phyloP scores from a whole-genome alignment of 2,113 vertebrate species.

The Abramis brama region DNA sequence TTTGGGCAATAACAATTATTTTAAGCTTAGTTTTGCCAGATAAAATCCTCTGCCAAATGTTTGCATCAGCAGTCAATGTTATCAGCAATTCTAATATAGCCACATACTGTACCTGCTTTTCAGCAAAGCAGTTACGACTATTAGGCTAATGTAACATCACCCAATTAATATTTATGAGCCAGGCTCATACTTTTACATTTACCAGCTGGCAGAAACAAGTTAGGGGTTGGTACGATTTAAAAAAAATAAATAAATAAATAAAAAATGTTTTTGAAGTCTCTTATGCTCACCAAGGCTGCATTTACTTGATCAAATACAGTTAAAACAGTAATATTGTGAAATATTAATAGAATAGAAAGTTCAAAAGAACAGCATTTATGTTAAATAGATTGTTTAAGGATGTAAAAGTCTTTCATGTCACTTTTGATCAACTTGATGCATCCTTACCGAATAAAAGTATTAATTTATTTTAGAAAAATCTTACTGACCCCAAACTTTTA shows the following conservation, averaged over 20 bases:
- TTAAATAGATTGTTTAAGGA: too few species aligned
- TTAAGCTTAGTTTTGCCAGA: background rate
- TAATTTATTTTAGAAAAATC: background rate
- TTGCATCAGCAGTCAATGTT: conserved; percentile 2
- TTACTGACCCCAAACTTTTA: background rate
- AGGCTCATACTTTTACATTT: background rate
- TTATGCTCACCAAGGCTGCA: background rate
- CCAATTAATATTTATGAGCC: conserved; percentile 2
- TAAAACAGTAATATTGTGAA: background rate
- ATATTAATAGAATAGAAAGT: too few species aligned
- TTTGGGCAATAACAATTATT: background rate
- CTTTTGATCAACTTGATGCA: background rate
- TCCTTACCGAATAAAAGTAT: background rate
- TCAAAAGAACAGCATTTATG: too few species aligned
- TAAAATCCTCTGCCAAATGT: background rate
- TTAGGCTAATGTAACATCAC: conserved; percentile 15
- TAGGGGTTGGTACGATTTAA: background rate
- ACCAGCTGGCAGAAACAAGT: background rate
- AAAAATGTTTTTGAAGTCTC: background rate
- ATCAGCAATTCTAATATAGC: conserved; percentile 12
- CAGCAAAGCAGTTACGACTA: background rate
- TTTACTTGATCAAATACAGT: conserved; percentile 4
- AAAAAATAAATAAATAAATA: too few species aligned
- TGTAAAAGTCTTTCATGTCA: too few species aligned
- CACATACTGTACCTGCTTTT: background rate